Evolutionary conservation across 2,888 invertebrate genomes (phyloP).

Genomic region (Phaedon cochleariae): DNA sequence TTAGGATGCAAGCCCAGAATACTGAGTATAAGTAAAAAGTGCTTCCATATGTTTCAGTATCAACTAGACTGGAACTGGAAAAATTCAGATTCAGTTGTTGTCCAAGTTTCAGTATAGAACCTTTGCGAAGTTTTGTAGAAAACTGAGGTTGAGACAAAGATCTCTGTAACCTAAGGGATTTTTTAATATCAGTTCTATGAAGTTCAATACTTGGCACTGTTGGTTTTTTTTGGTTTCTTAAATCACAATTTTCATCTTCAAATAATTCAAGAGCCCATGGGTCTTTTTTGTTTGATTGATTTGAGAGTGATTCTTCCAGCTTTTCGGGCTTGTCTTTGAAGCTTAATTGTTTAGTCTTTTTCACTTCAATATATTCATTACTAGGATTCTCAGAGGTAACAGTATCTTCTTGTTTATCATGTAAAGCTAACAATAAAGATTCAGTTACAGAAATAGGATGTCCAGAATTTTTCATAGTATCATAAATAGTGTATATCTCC

Average conservation of each 20-base stretch:
- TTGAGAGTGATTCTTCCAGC: not conserved
- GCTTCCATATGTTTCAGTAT: slow-evolving; percentile 67
- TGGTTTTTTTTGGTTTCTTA: not conserved
- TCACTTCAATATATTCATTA: not conserved
- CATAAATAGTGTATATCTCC: slow-evolving; percentile 69
- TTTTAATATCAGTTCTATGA: not conserved
- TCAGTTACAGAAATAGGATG: slow-evolving; percentile 50
- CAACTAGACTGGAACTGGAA: slow-evolving; percentile 44
- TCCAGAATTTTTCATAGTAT: slow-evolving; percentile 61
- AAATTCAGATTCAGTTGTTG: slow-evolving; percentile 40
- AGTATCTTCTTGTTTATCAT: slow-evolving; percentile 43
- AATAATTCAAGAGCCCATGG: slow-evolving; percentile 59
- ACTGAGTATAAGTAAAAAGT: slow-evolving; percentile 79
- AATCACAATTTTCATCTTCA: slow-evolving; percentile 40
- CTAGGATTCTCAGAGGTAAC: slow-evolving; percentile 1
- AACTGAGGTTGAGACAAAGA: slow-evolving; percentile 58
- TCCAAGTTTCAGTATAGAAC: slow-evolving; percentile 32
- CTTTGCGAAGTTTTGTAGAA: slow-evolving; percentile 22
- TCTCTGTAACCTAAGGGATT: slow-evolving; percentile 50
- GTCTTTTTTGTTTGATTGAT: slow-evolving; percentile 41
- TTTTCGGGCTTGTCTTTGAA: slow-evolving; percentile 1
- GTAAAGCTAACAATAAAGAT: slow-evolving; percentile 48
- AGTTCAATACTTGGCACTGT: not conserved
- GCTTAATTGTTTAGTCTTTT: not conserved
- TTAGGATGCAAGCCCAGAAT: slow-evolving; percentile 82